A percentile compares a stretch with the other conserved stretches of the same genome.
Conservation (phyloP, 2,797 vertebrate genomes). For the Craterocephalus amniculus region DNA sequence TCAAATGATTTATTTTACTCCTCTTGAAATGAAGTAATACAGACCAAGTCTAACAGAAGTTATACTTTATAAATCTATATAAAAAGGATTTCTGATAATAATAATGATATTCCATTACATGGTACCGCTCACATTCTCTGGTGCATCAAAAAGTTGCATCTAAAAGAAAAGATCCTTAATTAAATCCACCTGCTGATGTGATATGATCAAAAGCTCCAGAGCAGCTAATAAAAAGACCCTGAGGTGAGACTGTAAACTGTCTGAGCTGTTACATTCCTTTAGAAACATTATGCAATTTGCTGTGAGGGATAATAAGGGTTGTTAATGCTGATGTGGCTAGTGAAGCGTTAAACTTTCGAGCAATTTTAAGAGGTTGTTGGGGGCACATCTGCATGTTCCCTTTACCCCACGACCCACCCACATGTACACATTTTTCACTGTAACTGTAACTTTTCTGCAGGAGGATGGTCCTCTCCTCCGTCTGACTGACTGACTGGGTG, state of each 20-base stretch:
- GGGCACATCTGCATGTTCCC: slow-evolving; percentile 61
- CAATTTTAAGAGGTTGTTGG: slow-evolving; percentile 48
- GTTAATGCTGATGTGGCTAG: slow-evolving; percentile 30
- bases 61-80: no score
- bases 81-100: neutral
- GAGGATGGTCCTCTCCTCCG: slow-evolving; percentile 26
- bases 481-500: slow-evolving; percentile 39
- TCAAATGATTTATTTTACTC: neutral
- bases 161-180: neutral
- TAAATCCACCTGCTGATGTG: neutral
- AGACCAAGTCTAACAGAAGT: neutral
- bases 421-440: slow-evolving; percentile 32
- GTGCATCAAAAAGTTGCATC: neutral
- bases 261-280: neutral
- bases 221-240: slow-evolving; percentile 3
- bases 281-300: slow-evolving; percentile 9
- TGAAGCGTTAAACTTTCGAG: slow-evolving; percentile 52
- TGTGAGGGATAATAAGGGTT: slow-evolving; percentile 17
- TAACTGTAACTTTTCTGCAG: slow-evolving; percentile 50
- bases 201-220: slow-evolving; percentile 10
- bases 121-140: neutral
- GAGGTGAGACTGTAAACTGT: slow-evolving; percentile 3
- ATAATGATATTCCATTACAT: neutral
- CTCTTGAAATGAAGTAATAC: neutral
- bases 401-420: slow-evolving; percentile 18